A percentile compares a stretch with the other conserved stretches of the same genome.
Conservation (phyloP, 2,888 invertebrate genomes). For the Drosophila kokeensis region DNA sequence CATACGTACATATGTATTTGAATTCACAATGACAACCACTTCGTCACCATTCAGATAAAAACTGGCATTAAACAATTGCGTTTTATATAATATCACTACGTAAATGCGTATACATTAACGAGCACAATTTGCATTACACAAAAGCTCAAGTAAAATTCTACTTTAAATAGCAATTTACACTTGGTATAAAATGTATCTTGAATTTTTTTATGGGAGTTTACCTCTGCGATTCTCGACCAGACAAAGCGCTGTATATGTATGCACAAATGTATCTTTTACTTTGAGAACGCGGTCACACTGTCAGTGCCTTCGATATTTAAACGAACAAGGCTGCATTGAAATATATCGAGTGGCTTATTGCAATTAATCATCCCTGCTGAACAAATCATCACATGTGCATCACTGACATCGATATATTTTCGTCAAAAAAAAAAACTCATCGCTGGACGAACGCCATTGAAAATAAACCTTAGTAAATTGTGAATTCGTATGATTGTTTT, state of each 20-base stretch:
- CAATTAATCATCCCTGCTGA: background rate
- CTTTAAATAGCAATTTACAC: slow-evolving; percentile 55
- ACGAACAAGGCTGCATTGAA: background rate
- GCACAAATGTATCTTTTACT: slow-evolving; percentile 23
- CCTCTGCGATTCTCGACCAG: slow-evolving; percentile 67
- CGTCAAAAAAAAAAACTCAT: slow-evolving; percentile 23
- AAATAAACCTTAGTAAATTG: slow-evolving; percentile 19
- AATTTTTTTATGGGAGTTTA: slow-evolving; percentile 70
- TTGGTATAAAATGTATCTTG: slow-evolving; percentile 40
- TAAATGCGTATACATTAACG: slow-evolving; percentile 39
- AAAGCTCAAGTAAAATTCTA: slow-evolving; percentile 29
- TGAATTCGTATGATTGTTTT: slow-evolving; percentile 25
- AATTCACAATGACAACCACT: slow-evolving; percentile 77
- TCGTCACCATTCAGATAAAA: slow-evolving; percentile 77
- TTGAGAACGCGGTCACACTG: slow-evolving; percentile 25
- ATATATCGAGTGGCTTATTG: slow-evolving; percentile 19
- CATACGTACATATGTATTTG: slow-evolving; percentile 43
- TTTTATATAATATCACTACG: slow-evolving; percentile 70
- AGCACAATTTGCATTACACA: slow-evolving; percentile 53
- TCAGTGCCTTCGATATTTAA: background rate
- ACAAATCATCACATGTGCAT: background rate
- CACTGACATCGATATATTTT: slow-evolving; percentile 27
- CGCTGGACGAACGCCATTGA: slow-evolving; percentile 54
- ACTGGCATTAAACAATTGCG: slow-evolving; percentile 67
- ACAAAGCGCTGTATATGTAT: slow-evolving; percentile 50